Percentiles rank a stretch among this genome's conserved stretches.
These are phyloP conservation scores for Chrysaora quinquecirrha DNA, from an alignment of 30 jellyfish, hydroid and myxozoan species.

Conservation along the genomic window DNA sequence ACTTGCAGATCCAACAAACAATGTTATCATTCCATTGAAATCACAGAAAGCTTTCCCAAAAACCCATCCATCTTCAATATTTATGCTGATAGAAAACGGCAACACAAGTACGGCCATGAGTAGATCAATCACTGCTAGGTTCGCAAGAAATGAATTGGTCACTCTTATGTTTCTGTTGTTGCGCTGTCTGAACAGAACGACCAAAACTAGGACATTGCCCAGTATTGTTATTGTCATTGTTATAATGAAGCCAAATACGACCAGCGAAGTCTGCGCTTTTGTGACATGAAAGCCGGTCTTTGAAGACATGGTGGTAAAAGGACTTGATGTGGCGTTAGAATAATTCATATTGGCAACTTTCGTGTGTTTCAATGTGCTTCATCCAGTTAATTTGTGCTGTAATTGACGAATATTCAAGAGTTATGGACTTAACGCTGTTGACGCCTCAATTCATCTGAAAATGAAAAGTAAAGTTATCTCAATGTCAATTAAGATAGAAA, in stretches of 20 bases:
- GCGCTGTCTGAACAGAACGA: constrained; percentile 52
- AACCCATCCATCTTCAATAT: constrained; percentile 50
- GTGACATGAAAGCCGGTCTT: constrained; percentile 35
- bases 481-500: too few species aligned
- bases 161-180: constrained; percentile 45
- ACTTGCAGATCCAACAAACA: constrained; percentile 71
- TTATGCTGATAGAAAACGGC: constrained; percentile 66
- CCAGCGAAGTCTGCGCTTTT: constrained; percentile 43
- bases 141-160: constrained; percentile 66
- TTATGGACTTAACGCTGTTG: too few species aligned
- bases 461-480: too few species aligned
- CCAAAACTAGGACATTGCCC: constrained; percentile 61
- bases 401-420: too few species aligned
- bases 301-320: constrained; percentile 21
- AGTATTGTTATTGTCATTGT: constrained; percentile 59
- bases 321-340: constrained; percentile 4
- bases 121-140: constrained; percentile 60
- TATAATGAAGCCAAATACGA: constrained; percentile 43
- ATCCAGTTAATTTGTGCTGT: too few species aligned
- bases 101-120: constrained; percentile 70
- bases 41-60: constrained; percentile 59
- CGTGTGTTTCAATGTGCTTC: too few species aligned
- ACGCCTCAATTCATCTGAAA: too few species aligned
- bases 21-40: constrained; percentile 64
- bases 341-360: background rate